Evolutionary conservation across 2,888 invertebrate genomes (phyloP).

Genomic region (Ophion ellenae): DNA sequence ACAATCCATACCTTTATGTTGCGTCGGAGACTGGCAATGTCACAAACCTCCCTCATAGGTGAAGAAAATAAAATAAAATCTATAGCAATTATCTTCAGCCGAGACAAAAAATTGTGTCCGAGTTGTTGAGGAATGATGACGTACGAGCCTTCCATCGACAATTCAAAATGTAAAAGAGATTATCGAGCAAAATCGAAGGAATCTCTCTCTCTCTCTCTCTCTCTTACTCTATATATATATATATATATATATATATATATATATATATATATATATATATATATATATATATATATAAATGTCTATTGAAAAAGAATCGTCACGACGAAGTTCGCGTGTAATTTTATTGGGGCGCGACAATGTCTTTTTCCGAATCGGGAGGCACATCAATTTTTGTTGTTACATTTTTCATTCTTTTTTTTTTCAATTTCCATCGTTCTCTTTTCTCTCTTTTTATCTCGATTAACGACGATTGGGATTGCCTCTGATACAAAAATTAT

Average conservation of each 20-base stretch:
- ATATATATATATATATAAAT: neutral
- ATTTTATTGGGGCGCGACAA: neutral
- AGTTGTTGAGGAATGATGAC: neutral
- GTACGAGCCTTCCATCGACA: neutral
- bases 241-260: too few relatives aligned
- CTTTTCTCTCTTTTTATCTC: neutral
- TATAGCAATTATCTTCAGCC: too few relatives aligned
- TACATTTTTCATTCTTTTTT: neutral
- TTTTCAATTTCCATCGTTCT: neutral
- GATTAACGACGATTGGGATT: slow-evolving; percentile 32
- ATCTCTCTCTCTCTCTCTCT: too few relatives aligned
- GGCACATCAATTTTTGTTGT: neutral
- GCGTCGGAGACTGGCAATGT: too few relatives aligned
- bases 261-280: too few relatives aligned
- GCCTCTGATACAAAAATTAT: slow-evolving; percentile 30
- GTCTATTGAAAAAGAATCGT: neutral
- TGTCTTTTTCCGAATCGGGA: neutral
- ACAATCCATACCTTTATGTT: too few relatives aligned
- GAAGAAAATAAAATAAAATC: too few relatives aligned
- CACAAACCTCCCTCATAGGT: too few relatives aligned
- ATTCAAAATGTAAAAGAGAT: too few relatives aligned
- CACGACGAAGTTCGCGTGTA: neutral
- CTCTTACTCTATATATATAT: too few relatives aligned
- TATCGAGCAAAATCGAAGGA: too few relatives aligned
- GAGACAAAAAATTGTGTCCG: too few relatives aligned